Percentiles rank a stretch among this genome's conserved stretches.
phyloP scores from a whole-genome alignment of 2,888 invertebrate genomes.

The Morinoia aosen region DNA sequence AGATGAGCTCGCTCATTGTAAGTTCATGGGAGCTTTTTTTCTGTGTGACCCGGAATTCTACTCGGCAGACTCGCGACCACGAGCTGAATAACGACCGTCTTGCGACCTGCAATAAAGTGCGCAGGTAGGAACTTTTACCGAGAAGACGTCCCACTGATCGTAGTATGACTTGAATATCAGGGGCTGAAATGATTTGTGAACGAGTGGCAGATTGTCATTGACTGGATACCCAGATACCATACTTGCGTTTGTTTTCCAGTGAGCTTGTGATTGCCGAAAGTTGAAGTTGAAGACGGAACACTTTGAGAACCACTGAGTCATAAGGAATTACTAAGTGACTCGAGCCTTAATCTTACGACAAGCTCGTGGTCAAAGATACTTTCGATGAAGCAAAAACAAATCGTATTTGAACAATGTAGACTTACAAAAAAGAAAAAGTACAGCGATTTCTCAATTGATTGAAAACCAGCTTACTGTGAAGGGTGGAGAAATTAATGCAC shows the following conservation, averaged over 20 bases:
- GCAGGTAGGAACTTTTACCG: neutral
- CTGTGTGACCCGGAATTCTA: neutral
- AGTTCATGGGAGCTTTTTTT: neutral
- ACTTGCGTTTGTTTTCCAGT: too few relatives aligned
- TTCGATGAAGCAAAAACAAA: neutral
- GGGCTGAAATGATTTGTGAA: neutral
- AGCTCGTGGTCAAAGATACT: neutral
- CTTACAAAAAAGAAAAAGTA: neutral
- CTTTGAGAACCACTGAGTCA: too few relatives aligned
- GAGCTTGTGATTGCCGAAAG: neutral
- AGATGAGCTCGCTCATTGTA: neutral
- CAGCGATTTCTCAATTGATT: neutral
- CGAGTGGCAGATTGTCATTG: neutral
- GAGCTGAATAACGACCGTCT: neutral
- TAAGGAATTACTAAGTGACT: neutral
- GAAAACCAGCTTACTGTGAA: neutral
- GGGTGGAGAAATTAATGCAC: neutral
- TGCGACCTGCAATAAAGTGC: neutral
- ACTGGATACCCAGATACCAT: too few relatives aligned
- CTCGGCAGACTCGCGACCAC: neutral
- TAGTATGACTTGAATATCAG: neutral
- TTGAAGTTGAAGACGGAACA: too few relatives aligned
- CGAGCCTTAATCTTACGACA: neutral
- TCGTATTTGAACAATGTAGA: neutral
- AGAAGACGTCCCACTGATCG: too few relatives aligned